These are phyloP conservation scores for Cyclina sinensis DNA, from an alignment of 1,140 invertebrate species.

Conservation along the genomic window DNA sequence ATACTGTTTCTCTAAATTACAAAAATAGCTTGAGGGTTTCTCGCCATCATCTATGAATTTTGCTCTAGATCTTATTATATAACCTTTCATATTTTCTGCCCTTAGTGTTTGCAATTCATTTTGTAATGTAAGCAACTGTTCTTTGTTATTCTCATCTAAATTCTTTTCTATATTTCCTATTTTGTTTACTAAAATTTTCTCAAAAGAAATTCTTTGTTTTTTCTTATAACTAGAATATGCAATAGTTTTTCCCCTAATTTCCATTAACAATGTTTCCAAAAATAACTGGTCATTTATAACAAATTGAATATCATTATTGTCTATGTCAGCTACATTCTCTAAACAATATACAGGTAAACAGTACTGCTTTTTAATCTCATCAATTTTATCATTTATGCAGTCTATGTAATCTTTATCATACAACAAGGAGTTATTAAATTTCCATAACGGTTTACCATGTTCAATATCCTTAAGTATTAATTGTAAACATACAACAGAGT, in stretches of 20 bases:
- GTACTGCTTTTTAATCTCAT: neutral
- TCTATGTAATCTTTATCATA: neutral
- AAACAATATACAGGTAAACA: neutral
- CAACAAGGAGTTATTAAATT: too few relatives aligned
- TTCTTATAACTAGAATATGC: constrained; percentile 2
- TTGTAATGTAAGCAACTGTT: neutral
- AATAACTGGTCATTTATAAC: constrained; percentile 16
- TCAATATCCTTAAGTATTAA: too few relatives aligned
- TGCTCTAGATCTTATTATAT: constrained; percentile 20
- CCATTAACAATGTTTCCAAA: constrained; percentile 32
- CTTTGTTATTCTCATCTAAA: neutral
- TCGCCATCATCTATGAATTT: constrained; percentile 45
- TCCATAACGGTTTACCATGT: too few relatives aligned
- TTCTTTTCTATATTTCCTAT: neutral
- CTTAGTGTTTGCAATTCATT: constrained; percentile 20
- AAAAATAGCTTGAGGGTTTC: constrained; percentile 58
- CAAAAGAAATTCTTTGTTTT: neutral
- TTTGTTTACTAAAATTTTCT: neutral
- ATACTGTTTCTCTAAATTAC: constrained; percentile 54
- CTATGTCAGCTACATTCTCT: too few relatives aligned
- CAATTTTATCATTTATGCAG: neutral
- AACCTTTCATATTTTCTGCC: neutral
- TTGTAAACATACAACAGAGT: too few relatives aligned
- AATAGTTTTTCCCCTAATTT: constrained; percentile 29
- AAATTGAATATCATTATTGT: neutral